Evolutionary conservation across 2,888 invertebrate species (phyloP).

Genomic region (Calliphora vomitoria): DNA sequence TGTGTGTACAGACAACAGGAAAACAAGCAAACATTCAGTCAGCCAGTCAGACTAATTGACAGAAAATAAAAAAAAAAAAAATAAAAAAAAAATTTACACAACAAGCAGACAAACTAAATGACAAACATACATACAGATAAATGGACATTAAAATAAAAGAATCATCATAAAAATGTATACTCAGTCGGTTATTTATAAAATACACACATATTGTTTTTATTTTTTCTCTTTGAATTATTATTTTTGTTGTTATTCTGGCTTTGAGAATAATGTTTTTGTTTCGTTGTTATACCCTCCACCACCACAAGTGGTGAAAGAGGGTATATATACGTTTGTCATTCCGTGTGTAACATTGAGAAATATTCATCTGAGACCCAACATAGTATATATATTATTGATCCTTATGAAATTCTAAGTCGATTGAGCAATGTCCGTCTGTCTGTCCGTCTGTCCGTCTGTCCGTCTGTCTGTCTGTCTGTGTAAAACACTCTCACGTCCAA

Average conservation of each 20-base stretch:
- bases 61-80: neutral
- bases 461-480: no score
- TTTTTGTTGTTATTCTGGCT: neutral
- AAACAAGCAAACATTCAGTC: constrained; percentile 31
- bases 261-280: constrained; percentile 20
- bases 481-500: no score
- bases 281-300: no score
- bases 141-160: constrained; percentile 26
- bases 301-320: no score
- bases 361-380: no score
- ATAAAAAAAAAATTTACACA: no score
- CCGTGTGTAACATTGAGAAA: no score
- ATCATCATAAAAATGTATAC: constrained; percentile 26
- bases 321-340: no score
- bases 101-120: constrained; percentile 17
- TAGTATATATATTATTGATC: no score
- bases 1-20: constrained; percentile 20
- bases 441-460: no score
- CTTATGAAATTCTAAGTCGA: no score
- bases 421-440: no score
- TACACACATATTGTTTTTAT: constrained; percentile 28
- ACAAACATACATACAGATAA: neutral
- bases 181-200: constrained; percentile 21
- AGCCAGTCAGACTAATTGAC: constrained; percentile 28
- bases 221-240: constrained; percentile 7